Evolutionary conservation across 2,888 invertebrate genomes (phyloP), one percentile per base, ranked within the genome.

Genomic region (Teleiodes luculella): DNA sequence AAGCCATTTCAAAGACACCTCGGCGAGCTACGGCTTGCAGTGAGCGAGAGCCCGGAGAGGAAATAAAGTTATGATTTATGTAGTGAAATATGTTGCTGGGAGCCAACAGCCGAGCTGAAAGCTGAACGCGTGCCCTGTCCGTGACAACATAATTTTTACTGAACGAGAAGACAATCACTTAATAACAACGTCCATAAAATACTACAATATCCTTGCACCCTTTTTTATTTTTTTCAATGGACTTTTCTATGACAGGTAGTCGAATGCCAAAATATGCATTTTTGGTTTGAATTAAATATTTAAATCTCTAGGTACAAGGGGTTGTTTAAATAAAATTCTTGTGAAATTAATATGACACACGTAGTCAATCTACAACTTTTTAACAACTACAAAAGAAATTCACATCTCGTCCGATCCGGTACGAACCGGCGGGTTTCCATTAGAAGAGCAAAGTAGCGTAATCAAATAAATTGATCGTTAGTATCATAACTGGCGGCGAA

Each of bases 21-120:
- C 75, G 67, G 11, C 18, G 39, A 18, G 72, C 70, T 14, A 67
- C 71, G 70, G 74, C 70, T 72, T 72, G 76, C 75, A 66, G 61
- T 75, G 79, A 86, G 76, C 80, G 82, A 84, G 83, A 86, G 87
- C 86, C 86, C 86, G 86, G 82, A 84, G 83, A 86, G 87, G 87
- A 86, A 87, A 87, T 87, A 86, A 87, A 87, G 82, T 86, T 87
- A 84, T 87, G 86, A 88, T 87, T 86, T 88, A 88, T 86, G 81
- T 81, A 83, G 79, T 80, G 82, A 85, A 86, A 86, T 88, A 85
- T 86, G 83, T 83, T 80, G 74, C 75, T 70, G 68, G 65, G 65
- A 68, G 72, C 70, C 72, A 66, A 68, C 71, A 72, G 43, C 43
- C 18, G 39, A 41, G 39, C 39, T 41, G 43, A 43, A 66, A 70